Evolutionary conservation across 2,888 invertebrate species (phyloP).

Genomic region (Mesochorus sp.): DNA sequence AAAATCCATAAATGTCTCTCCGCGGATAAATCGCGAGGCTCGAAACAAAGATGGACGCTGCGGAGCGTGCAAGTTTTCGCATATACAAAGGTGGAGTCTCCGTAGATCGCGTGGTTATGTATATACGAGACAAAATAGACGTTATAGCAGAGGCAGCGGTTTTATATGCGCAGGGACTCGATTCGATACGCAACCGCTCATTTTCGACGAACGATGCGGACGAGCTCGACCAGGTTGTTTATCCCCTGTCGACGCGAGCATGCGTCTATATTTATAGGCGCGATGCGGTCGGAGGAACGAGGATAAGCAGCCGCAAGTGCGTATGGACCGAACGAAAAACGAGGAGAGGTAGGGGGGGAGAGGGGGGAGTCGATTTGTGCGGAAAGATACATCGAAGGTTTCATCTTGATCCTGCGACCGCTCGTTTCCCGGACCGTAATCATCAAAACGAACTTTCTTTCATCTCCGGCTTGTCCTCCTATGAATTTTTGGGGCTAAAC

Average conservation of each 20-base stretch:
- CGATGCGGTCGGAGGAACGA: slow-evolving; percentile 5
- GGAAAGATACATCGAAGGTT: too few species aligned
- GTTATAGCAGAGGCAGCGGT: slow-evolving; percentile 12
- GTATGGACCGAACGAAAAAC: slow-evolving; percentile 7
- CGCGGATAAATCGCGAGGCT: too few species aligned
- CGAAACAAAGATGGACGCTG: not conserved
- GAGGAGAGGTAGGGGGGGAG: not conserved
- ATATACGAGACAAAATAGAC: slow-evolving; percentile 6
- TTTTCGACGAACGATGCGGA: slow-evolving; percentile 54
- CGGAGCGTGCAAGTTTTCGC: slow-evolving; percentile 7
- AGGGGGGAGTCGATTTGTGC: not conserved
- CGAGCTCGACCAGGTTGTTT: slow-evolving; percentile 45
- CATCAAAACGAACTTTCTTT: too few species aligned
- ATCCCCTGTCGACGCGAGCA: slow-evolving; percentile 31
- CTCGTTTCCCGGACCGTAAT: slow-evolving; percentile 27
- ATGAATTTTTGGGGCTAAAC: not conserved
- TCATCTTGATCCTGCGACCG: slow-evolving; percentile 25
- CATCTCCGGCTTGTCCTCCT: slow-evolving; percentile 4
- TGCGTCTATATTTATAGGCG: slow-evolving; percentile 20
- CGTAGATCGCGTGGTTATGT: too few species aligned
- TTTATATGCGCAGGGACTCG: slow-evolving; percentile 10
- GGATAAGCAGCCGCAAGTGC: slow-evolving; percentile 32
- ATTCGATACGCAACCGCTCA: slow-evolving; percentile 55
- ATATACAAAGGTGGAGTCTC: slow-evolving; percentile 20
- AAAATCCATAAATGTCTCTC: slow-evolving; percentile 26